Evolutionary conservation across 2,113 vertebrate genomes (phyloP), one percentile per base, ranked within the genome.

Genomic region (Gymnobelideus leadbeateri): DNA sequence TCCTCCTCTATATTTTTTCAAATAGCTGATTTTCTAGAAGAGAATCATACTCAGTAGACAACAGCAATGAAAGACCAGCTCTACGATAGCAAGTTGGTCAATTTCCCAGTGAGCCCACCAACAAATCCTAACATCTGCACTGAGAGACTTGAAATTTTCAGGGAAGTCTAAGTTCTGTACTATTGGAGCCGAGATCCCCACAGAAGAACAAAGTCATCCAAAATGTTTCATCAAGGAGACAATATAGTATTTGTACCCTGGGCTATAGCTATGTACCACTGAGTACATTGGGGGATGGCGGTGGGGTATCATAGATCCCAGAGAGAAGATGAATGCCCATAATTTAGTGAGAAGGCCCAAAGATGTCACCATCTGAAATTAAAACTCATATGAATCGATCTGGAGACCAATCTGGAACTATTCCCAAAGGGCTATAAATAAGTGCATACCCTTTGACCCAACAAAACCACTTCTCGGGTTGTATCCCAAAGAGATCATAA

Each of bases 61-160:
- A 6, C 54, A 46, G 77, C 93, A 77, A 6, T 1, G 26, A 54
- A 46, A 95, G 37, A 68, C 1, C 25, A 51, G 49, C 25, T 89
- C 3, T 55, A 12, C 47, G 47, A 5, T 8, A 28, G 8, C 21
- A 51, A 31, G 53, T 51, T 55, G 51, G 0, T 0, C 23, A 68
- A 84, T 90, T 46, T 92, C 51, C 54, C 77, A 93, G 84, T 43
- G 68, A 96, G 91, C 53, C 21, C 46, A 91, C 19, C 0, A 51
- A 47, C 94, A 84, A 84, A 92, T 95, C 93, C 92, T 57, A 14
- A 94, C 6, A 97, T 51, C 49, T 84, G 55, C 51, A 96, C 57
- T 92, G 5, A 46, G 0, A 2, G 25, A 52, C 31, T 95, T 43
- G 51, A 26, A 14, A n/a, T 7, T 77, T 26, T 25, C 89, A 90